Evolutionary conservation across 2,888 invertebrate genomes (phyloP).

Genomic region (Chalcosyrphus nemorum): DNA sequence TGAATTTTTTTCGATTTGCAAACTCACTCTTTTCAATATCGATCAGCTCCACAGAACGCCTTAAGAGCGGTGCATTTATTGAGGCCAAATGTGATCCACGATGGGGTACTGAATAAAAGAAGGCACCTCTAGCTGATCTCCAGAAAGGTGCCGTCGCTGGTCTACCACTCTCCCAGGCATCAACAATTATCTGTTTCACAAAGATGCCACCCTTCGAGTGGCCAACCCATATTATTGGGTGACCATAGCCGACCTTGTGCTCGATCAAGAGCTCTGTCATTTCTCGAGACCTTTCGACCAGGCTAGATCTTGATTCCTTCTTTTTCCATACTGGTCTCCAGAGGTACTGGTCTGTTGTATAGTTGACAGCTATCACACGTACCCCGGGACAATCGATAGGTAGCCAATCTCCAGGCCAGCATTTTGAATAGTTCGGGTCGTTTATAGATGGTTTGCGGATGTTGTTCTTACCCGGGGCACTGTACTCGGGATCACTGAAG

Average conservation of each 20-base stretch:
- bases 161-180: conserved; percentile 84
- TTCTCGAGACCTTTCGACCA: conserved; percentile 87
- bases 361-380: conserved; percentile 91
- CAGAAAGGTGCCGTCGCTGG: conserved; percentile 83
- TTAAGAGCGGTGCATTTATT: conserved; percentile 87
- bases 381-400: conserved; percentile 89
- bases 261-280: conserved; percentile 87
- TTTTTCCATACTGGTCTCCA: conserved; percentile 90
- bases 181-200: conserved; percentile 91
- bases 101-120: conserved; percentile 95
- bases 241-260: conserved; percentile 87
- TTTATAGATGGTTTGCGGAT: conserved; percentile 69
- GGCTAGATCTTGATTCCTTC: conserved; percentile 85
- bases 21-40: conserved; percentile 90
- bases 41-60: conserved; percentile 89
- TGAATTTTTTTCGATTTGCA: background rate
- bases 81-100: conserved; percentile 90
- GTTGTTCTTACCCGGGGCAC: conserved; percentile 72
- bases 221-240: conserved; percentile 91
- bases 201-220: conserved; percentile 94
- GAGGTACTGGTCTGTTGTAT: conserved; percentile 89
- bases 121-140: conserved; percentile 85
- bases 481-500: conserved; percentile 76
- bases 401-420: conserved; percentile 95
- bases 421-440: conserved; percentile 84